These are phyloP conservation scores for Cygnus atratus DNA, from an alignment of 2,113 vertebrate genomes.

Conservation along the genomic window DNA sequence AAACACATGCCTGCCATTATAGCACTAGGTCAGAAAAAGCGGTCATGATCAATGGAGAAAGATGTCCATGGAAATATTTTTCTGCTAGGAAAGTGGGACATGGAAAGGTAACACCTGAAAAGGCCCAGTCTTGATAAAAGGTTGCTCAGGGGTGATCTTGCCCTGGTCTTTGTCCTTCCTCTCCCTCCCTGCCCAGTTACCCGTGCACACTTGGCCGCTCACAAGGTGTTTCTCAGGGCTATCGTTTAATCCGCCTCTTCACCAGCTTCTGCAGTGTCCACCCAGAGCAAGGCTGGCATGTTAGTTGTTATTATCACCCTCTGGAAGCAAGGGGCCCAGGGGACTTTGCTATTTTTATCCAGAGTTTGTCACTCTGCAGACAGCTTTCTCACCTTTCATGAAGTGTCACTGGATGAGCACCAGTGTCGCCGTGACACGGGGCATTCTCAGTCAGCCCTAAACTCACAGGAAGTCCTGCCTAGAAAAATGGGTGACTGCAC, in stretches of 20 bases:
- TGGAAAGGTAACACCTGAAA: not conserved
- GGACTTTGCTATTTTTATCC: conserved; percentile 24
- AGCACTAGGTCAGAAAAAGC: fast-evolving
- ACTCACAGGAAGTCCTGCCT: not conserved
- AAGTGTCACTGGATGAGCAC: not conserved
- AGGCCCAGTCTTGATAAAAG: fast-evolving
- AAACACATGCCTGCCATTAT: fast-evolving
- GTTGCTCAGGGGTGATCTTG: not conserved
- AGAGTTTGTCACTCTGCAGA: not conserved
- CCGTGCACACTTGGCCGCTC: not conserved
- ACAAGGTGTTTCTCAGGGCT: not conserved
- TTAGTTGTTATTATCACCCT: not conserved
- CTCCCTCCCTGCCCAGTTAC: not conserved
- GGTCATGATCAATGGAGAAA: not conserved
- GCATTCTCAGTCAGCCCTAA: not conserved
- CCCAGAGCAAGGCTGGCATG: not conserved
- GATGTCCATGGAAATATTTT: not conserved
- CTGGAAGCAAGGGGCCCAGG: not conserved
- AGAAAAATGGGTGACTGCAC: not conserved
- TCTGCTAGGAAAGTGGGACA: not conserved
- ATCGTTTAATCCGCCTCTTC: not conserved
- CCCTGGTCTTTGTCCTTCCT: not conserved
- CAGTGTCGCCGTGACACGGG: not conserved
- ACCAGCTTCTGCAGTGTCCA: not conserved
- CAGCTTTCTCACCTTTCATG: not conserved